Conservation (phyloP, 2,888 invertebrate genomes). For the Lasioglossum leucozonium region DNA sequence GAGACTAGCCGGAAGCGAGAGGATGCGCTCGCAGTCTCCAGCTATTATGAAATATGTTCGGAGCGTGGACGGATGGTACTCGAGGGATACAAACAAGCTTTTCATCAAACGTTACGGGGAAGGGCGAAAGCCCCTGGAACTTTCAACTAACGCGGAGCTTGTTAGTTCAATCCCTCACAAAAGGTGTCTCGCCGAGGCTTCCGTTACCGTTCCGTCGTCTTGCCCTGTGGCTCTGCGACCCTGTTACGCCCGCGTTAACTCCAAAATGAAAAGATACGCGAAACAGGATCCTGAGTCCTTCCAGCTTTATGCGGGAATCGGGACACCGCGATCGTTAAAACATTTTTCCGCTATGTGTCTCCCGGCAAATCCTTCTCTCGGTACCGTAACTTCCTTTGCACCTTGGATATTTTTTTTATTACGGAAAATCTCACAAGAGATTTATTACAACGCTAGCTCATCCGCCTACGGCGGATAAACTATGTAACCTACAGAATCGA, state of each 20-base stretch:
- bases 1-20: constrained; percentile 5
- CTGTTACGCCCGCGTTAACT: background rate
- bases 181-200: constrained; percentile 44
- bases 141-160: constrained; percentile 45
- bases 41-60: constrained; percentile 48
- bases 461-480: too few species aligned
- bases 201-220: constrained; percentile 39
- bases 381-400: background rate
- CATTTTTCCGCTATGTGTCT: background rate
- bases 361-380: background rate
- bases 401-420: too few species aligned
- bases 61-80: constrained; percentile 19
- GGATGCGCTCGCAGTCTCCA: background rate
- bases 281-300: constrained; percentile 5
- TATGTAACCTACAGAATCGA: too few species aligned
- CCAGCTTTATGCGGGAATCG: background rate
- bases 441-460: too few species aligned
- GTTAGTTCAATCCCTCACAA: constrained; percentile 42
- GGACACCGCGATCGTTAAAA: background rate
- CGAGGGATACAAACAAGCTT: constrained; percentile 42
- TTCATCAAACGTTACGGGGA: constrained; percentile 48
- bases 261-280: constrained; percentile 26
- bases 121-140: constrained; percentile 33
- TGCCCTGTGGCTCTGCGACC: constrained; percentile 1
- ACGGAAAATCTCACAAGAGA: too few species aligned